These are phyloP conservation scores for Caenorhabditis sp. DNA, from an alignment of 2,888 invertebrate genomes.

Conservation along the genomic window DNA sequence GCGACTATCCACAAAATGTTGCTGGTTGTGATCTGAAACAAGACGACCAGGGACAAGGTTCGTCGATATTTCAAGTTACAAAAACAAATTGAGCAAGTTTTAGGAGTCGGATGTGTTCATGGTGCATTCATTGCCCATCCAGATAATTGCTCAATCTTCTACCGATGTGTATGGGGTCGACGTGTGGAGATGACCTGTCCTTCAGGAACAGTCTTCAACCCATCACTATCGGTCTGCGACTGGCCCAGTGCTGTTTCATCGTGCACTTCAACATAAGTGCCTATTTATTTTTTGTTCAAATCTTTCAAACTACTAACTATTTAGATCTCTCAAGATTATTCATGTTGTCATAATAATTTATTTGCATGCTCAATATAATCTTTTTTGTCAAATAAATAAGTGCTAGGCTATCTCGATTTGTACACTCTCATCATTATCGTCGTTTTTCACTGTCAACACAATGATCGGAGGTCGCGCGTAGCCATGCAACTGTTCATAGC, in stretches of 20 bases:
- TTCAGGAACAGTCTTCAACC: conserved; percentile 60
- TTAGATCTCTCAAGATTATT: conserved; percentile 12
- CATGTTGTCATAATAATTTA: conserved; percentile 47
- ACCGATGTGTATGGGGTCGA: conserved; percentile 64
- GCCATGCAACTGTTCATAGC: conserved; percentile 53
- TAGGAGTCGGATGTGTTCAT: conserved; percentile 39
- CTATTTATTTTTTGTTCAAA: not conserved
- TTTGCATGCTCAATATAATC: conserved; percentile 33
- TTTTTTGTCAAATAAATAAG: conserved; percentile 39
- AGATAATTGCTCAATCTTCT: conserved; percentile 55
- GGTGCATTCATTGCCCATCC: conserved; percentile 55
- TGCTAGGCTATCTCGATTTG: conserved; percentile 57
- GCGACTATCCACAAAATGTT: conserved; percentile 62
- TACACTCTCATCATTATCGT: conserved; percentile 61
- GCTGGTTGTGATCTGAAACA: conserved; percentile 29
- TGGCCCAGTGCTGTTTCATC: conserved; percentile 53
- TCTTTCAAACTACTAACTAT: not conserved
- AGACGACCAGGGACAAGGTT: conserved; percentile 3
- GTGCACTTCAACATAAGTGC: conserved; percentile 11
- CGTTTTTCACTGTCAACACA: conserved; percentile 58
- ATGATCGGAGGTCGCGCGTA: conserved; percentile 59
- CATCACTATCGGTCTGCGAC: conserved; percentile 62
- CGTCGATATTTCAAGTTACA: not conserved
- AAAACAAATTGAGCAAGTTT: not conserved
- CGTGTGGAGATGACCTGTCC: conserved; percentile 58